Percentiles rank a stretch among this genome's conserved stretches.
Evolutionary conservation across 2,113 vertebrate genomes (phyloP).

Genomic region (Callionymus lyra): DNA sequence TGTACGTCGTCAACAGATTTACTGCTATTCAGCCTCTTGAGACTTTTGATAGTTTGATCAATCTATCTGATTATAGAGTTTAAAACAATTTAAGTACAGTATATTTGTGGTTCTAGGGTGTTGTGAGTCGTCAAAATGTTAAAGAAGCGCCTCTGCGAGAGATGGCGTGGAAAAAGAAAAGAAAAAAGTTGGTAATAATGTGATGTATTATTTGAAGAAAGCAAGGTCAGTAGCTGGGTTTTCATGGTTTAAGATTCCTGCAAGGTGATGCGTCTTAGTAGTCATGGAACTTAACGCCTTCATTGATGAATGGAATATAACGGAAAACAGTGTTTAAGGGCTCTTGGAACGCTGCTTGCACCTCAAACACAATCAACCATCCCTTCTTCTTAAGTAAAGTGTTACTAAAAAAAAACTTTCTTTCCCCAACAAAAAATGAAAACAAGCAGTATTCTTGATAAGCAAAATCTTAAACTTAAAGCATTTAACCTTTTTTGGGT

Average conservation of each 20-base stretch:
- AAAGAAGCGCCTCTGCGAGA: slow-evolving; percentile 35
- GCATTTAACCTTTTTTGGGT: slow-evolving; percentile 22
- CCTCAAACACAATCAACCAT: slow-evolving; percentile 55
- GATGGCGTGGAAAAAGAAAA: slow-evolving; percentile 21
- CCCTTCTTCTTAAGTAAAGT: slow-evolving; percentile 30
- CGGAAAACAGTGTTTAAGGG: slow-evolving; percentile 17
- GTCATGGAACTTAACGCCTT: slow-evolving; percentile 11
- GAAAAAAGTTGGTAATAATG: slow-evolving; percentile 13
- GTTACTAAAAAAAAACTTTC: too few relatives aligned
- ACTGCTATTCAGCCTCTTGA: slow-evolving; percentile 10
- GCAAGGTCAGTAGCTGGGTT: slow-evolving; percentile 13
- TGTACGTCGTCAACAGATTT: slow-evolving; percentile 39
- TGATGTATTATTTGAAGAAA: slow-evolving; percentile 22
- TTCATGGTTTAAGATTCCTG: slow-evolving; percentile 59
- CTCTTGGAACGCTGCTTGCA: slow-evolving; percentile 6
- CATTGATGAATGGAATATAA: slow-evolving; percentile 3
- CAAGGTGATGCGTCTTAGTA: slow-evolving; percentile 19
- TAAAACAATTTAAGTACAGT: slow-evolving; percentile 51
- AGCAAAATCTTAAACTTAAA: slow-evolving; percentile 23
- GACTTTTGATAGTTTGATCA: slow-evolving; percentile 36
- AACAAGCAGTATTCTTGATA: slow-evolving; percentile 30
- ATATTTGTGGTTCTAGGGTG: slow-evolving; percentile 59
- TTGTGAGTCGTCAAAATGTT: slow-evolving; percentile 56
- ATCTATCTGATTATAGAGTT: slow-evolving; percentile 58
- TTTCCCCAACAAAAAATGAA: background rate